phyloP scores from a whole-genome alignment of 2,113 vertebrate genomes.

The human region DNA sequence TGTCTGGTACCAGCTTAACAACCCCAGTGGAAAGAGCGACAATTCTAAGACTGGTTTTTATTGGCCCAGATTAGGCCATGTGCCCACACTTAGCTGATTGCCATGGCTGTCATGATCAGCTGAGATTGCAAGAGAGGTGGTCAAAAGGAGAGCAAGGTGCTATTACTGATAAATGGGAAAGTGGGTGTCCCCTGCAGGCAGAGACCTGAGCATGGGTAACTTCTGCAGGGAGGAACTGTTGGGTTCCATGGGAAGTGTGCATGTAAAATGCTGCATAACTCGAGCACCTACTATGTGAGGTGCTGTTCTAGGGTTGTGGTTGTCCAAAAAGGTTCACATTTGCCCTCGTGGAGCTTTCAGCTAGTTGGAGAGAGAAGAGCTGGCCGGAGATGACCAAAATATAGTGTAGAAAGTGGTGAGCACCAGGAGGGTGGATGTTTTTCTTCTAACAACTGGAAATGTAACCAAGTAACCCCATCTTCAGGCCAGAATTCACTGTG shows the following conservation, averaged over 20 bases:
- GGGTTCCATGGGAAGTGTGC: neutral
- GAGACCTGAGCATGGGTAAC: neutral
- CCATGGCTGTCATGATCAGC: neutral
- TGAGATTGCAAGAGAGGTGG: neutral
- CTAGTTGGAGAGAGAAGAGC: neutral
- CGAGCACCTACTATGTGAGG: rapidly evolving
- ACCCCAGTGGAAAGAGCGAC: neutral
- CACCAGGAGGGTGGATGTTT: neutral
- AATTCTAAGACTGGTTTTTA: neutral
- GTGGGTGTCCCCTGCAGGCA: neutral
- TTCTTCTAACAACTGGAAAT: neutral
- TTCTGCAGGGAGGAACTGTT: neutral
- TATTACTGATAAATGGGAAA: neutral
- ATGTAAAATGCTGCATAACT: rapidly evolving
- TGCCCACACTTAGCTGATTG: neutral
- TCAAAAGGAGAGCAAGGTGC: neutral
- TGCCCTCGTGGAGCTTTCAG: neutral
- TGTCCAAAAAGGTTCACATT: neutral
- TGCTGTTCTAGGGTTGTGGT: no score
- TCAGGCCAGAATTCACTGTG: no score
- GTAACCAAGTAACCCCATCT: no score
- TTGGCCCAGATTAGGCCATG: rapidly evolving
- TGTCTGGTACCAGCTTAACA: neutral
- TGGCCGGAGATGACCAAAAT: neutral
- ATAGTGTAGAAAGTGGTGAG: neutral